Evolutionary conservation across 2,113 vertebrate genomes (phyloP), one percentile per base, ranked within the genome.

Genomic region (Carassius auratus): DNA sequence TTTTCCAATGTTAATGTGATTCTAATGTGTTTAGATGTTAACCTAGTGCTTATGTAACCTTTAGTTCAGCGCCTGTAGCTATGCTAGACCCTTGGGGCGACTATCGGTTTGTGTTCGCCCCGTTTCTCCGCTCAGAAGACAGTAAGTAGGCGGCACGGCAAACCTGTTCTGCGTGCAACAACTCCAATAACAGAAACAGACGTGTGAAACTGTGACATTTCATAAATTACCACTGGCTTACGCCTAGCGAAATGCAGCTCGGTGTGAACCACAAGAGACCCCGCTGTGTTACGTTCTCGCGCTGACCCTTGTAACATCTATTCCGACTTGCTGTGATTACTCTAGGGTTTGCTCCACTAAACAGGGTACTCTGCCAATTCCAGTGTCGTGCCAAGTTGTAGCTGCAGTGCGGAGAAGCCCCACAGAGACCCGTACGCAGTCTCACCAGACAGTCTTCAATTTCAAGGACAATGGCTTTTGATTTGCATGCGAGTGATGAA

Each of bases 291-390:
- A 38, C 30, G 19, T 17, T 38, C 33, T 59, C 0, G 15, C 26
- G 14, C 23, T 76, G 75, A 76, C 75, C 23, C 14, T 33, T 9
- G 5, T n/a, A 78, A 59, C 52, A 38, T 59, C 33, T 59, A 61
- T 61, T 38, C 61, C 23, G 85, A 86, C 66, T 62, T 7, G 19
- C 21, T 9, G 77, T 82, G 82, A 81, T 88, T 81, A 81, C 88
- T 87, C 75, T 88, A 88, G 86, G 89, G 92, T 92, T 92, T 92
- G 92, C 92, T 92, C 91, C 90, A 82, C 87, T 89, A 91, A 90
- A 76, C 87, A 90, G 90, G 84, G 77, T 79, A 83, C 91, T 87
- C 86, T 83, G 88, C 88, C 86, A 88, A 30, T 92, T 89, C 86
- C 61, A 71, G 45, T 57, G 64, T 19, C 68, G 45, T 84, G 82